Base-by-base conservation (phyloP, 2,888 invertebrate species). In the Arge pagana region DNA sequence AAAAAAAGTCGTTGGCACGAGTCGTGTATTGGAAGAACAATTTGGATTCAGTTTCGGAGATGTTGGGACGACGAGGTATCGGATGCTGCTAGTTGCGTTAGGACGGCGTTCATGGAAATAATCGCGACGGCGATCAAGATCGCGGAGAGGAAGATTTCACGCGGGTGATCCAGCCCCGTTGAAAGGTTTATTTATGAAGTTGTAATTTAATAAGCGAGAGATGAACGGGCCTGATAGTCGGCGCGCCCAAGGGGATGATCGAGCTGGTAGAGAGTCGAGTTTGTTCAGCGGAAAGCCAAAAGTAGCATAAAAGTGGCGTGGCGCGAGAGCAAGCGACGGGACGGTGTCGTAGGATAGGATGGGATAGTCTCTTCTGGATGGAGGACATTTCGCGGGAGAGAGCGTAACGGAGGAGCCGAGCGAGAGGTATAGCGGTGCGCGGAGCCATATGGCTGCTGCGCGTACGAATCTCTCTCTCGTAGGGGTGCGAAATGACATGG, bases 401-500 rank as follows among this genome's bases (percentile, higher is more conserved):
- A 59, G 60, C 64, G 61, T 57, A 54, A 45, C 59, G 30, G 49
- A 36, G 21, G 30, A 8, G 42, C 8, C 35, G 30, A 30, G 21
- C 11, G 18, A 16, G 48, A 3, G 7, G 40, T 36, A 30, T 26
- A n/a, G 23, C 15, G 36, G 30, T n/a, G 49, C 42, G 21, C 48
- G 48, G 54, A 56, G 68, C 71, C 72, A 71, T 71, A 71, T 71
- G 72, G 72, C 65, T 39, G 28, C 48, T n/a, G 57, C 54, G 56
- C 57, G 55, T 58, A 54, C 61, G 51, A 52, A 49, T 51, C 40
- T 39, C 60, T 69, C 63, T 66, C 31, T 42, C 35, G 4, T 16
- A 69, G 65, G 74, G 75, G 76, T 74, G 75, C 64, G 73, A 75
- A 76, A 76, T 75, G 74, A 76, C 74, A 75, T 73, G 74, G 75